Base-by-base conservation (phyloP, 2,797 vertebrate species). In the Gephyroberyx darwinii region DNA sequence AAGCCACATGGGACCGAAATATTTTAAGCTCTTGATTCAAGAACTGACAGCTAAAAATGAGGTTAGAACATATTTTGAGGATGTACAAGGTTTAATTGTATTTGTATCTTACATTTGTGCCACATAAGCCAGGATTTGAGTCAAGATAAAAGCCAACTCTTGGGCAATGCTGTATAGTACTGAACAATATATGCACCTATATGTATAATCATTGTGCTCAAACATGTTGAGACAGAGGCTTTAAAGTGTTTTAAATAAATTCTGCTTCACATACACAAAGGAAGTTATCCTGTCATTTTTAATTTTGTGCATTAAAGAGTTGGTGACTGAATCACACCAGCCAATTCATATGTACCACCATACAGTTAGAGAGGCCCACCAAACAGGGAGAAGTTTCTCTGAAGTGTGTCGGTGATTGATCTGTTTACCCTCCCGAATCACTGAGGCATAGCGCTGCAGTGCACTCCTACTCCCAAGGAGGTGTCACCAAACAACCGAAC, bases 361-460 rank as follows among this genome's bases (percentile, higher is more conserved):
- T 30, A 26, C 30, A 2, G 39, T 33, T 41, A 75, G 45, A 13
- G 63, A 80, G 65, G 35, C 47, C 55, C 59, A 48, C 57, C 68
- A 58, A 81, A 77, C 70, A 71, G 75, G 77, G 19, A 78, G 57
- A 82, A 77, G 66, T 74, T 83, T 7, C 47, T 83, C 65, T 83
- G 80, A 85, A 84, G 79, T 83, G 80, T 71, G 65, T 67, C 22
- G 22, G 75, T 84, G 88, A 91, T 90, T 89, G 89, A 91, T 91
- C 86, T 91, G 88, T 92, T 92, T 90, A 90, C 82, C 51, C 78
- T 77, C 65, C 75, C 74, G 72, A 85, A 81, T 82, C 81, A 69
- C 64, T 77, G 85, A 89, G 78, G 86, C 83, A 51, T 57, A 82
- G 78, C 65, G 7, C 78, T 75, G 86, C 81, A 68, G 72, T 64